Evolutionary conservation across 2,888 invertebrate species (phyloP).

Genomic region (Pristionchus fissidentatus): DNA sequence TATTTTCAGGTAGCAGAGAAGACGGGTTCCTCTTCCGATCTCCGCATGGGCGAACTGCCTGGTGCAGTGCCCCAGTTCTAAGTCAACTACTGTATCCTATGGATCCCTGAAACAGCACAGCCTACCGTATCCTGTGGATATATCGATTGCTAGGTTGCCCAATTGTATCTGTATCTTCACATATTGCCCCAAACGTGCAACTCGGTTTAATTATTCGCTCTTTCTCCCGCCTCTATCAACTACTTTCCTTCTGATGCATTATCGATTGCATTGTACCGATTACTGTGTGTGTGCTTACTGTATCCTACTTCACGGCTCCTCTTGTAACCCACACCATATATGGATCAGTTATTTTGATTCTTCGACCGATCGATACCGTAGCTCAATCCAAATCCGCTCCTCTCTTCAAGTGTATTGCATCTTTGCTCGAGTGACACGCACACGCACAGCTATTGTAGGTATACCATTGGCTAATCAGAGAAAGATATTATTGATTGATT

Average conservation of each 20-base stretch:
- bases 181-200: neutral
- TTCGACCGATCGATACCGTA: conserved; percentile 37
- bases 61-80: conserved; percentile 44
- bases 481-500: conserved; percentile 6
- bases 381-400: neutral
- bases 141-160: conserved; percentile 27
- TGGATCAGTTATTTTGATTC: conserved; percentile 8
- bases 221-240: neutral
- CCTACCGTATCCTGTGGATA: conserved; percentile 28
- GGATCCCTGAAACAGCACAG: neutral
- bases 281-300: neutral
- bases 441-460: neutral
- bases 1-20: conserved; percentile 44
- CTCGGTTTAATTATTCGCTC: conserved; percentile 4
- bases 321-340: conserved; percentile 11
- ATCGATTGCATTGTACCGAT: neutral
- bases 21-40: conserved; percentile 1
- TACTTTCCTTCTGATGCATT: conserved; percentile 34
- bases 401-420: neutral
- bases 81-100: conserved; percentile 32
- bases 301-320: neutral
- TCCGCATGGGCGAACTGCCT: conserved; percentile 43
- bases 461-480: conserved; percentile 27
- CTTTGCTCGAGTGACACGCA: conserved; percentile 34
- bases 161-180: conserved; percentile 26